A percentile compares a stretch with the other conserved stretches of the same genome.
phyloP scores from a whole-genome alignment of 2,888 invertebrate genomes.

The Aporophyla nigra region DNA sequence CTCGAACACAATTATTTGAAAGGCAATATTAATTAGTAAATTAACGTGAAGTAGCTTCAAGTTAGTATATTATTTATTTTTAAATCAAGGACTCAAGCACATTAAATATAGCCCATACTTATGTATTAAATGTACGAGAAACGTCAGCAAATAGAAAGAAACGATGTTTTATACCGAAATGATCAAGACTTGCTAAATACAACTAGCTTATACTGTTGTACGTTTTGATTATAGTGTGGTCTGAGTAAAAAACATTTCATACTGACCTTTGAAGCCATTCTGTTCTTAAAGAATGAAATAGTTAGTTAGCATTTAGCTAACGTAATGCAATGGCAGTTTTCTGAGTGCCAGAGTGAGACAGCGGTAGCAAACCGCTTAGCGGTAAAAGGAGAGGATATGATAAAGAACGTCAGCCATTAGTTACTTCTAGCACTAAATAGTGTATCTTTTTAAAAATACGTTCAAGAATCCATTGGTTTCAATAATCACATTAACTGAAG shows the following conservation, averaged over 20 bases:
- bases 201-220: neutral
- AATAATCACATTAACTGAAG: neutral
- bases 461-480: neutral
- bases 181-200: neutral
- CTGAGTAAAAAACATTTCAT: neutral
- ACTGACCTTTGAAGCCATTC: neutral
- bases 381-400: neutral
- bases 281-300: neutral
- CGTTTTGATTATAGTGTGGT: neutral
- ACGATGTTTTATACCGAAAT: neutral
- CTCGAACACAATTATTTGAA: slow-evolving; percentile 38
- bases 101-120: neutral
- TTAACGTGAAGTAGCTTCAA: slow-evolving; percentile 1
- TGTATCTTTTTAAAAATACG: neutral
- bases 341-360: neutral
- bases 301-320: neutral
- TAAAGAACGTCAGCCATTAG: neutral
- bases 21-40: slow-evolving; percentile 41
- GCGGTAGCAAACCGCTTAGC: neutral
- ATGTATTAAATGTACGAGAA: neutral
- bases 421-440: neutral
- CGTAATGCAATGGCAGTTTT: neutral
- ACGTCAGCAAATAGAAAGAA: neutral
- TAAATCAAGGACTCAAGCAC: neutral
- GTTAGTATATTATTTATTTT: slow-evolving; percentile 24